Evolutionary conservation across 2,797 vertebrate genomes (phyloP).

Genomic region (Enteromius viviparus): DNA sequence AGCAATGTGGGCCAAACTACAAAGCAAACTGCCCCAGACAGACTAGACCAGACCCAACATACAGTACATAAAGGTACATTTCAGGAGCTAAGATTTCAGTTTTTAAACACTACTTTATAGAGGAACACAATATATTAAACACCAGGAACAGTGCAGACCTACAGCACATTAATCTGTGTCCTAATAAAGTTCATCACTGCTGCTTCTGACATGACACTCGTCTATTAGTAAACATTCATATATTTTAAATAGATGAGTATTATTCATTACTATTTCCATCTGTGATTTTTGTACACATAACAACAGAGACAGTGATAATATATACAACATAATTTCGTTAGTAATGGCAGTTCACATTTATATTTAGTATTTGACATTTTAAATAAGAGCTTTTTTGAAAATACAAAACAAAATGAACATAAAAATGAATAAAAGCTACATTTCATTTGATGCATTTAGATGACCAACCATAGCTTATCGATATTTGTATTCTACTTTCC

Average conservation of each 20-base stretch:
- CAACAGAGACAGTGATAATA: not conserved
- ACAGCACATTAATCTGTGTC: not conserved
- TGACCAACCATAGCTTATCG: not conserved
- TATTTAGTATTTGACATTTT: not conserved
- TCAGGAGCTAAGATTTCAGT: not conserved
- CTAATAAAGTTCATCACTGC: not conserved
- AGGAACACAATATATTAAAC: not conserved
- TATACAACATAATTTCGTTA: not conserved
- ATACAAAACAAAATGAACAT: not conserved
- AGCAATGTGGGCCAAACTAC: slow-evolving; percentile 33
- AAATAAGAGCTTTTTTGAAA: not conserved
- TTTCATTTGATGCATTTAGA: not conserved
- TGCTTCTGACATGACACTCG: not conserved
- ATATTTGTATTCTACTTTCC: not conserved
- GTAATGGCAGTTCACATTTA: not conserved
- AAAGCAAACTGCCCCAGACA: slow-evolving; percentile 23
- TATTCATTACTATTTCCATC: not conserved
- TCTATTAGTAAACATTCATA: not conserved
- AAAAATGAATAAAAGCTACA: not conserved
- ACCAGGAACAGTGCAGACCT: not conserved
- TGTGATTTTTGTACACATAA: not conserved
- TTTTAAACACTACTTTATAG: not conserved
- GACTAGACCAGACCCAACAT: not conserved
- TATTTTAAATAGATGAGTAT: not conserved
- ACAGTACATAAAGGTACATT: not conserved